Evolutionary conservation across 2,888 invertebrate genomes (phyloP).

Genomic region (Glyphotaelius pellucidus): DNA sequence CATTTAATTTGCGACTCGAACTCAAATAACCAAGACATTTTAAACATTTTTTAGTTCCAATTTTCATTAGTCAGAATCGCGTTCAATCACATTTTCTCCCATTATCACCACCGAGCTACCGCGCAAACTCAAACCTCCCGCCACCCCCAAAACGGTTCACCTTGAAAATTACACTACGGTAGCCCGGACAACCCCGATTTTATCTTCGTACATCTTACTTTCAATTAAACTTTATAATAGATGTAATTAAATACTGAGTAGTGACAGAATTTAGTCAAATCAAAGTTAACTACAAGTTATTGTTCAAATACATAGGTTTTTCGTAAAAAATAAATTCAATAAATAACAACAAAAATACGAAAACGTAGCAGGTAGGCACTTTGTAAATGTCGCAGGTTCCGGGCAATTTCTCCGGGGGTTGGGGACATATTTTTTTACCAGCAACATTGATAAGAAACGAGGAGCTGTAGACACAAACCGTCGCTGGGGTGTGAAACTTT

Average conservation of each 20-base stretch:
- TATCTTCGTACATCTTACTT: not conserved
- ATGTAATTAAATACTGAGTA: not conserved
- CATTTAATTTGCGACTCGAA: not conserved
- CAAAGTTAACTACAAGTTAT: not conserved
- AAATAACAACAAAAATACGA: not conserved
- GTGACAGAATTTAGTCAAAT: not conserved
- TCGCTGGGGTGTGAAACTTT: not conserved
- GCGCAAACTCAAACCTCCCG: conserved; percentile 45
- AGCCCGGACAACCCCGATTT: not conserved
- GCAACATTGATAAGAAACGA: conserved; percentile 12
- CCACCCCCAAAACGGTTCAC: conserved; percentile 31
- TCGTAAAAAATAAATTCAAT: not conserved
- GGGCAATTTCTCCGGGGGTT: not conserved
- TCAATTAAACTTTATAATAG: not conserved
- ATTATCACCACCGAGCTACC: not conserved
- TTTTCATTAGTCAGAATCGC: not conserved
- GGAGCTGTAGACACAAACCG: not conserved
- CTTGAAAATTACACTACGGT: conserved; percentile 23
- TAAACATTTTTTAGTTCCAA: not conserved
- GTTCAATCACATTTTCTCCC: conserved; percentile 2
- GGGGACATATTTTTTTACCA: not conserved
- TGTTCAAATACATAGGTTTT: not conserved
- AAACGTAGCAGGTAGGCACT: not conserved
- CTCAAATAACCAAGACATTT: not conserved
- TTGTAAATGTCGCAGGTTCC: not conserved